Conservation (phyloP, 2,113 vertebrate species). For the Empidonax traillii region DNA sequence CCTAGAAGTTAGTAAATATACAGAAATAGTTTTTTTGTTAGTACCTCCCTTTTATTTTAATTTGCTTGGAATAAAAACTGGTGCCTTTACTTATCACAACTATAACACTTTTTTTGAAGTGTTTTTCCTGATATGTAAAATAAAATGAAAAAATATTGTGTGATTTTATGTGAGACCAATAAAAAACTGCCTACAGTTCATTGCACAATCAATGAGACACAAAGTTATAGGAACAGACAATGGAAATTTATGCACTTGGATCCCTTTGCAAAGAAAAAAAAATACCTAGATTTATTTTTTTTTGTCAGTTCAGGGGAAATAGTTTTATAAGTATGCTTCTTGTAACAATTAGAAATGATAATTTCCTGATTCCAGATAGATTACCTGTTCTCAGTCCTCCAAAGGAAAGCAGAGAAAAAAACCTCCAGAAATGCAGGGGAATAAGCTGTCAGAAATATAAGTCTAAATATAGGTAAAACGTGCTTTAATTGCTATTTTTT, state of each 20-base stretch:
- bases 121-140: neutral
- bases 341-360: neutral
- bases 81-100: too few relatives aligned
- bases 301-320: neutral
- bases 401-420: neutral
- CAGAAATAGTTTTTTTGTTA: too few relatives aligned
- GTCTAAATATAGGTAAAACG: neutral
- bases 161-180: neutral
- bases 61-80: too few relatives aligned
- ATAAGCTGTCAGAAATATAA: constrained; percentile 1
- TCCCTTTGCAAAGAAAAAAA: neutral
- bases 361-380: neutral
- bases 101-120: neutral
- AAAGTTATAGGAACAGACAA: neutral
- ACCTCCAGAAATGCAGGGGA: neutral
- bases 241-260: neutral
- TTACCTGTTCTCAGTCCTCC: neutral
- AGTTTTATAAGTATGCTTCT: neutral
- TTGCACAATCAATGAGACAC: neutral
- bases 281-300: neutral
- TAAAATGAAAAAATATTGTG: neutral
- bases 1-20: too few relatives aligned
- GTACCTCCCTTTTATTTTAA: too few relatives aligned
- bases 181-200: neutral
- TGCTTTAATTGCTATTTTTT: neutral